Conservation (phyloP, 2,888 invertebrate species). For the Toxonevra muliebris region DNA sequence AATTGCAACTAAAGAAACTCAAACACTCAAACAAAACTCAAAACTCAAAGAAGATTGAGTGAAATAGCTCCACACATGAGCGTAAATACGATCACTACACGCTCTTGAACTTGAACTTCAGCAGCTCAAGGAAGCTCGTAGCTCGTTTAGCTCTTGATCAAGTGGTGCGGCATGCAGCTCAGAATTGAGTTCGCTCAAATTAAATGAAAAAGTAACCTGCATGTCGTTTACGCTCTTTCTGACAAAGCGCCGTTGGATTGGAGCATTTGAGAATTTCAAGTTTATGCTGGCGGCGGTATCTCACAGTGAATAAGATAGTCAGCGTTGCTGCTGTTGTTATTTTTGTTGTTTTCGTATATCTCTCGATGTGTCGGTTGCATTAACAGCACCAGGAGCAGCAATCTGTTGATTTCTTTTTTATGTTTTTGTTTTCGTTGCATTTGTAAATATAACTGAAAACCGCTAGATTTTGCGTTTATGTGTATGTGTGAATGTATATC, state of each 20-base stretch:
- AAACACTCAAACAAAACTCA: background rate
- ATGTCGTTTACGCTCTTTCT: background rate
- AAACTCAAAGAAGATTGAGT: background rate
- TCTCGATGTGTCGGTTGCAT: constrained; percentile 3
- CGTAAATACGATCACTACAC: constrained; percentile 9
- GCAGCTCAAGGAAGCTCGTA: background rate
- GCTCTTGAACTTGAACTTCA: constrained; percentile 57
- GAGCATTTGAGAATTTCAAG: too few species aligned
- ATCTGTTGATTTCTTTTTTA: constrained; percentile 10
- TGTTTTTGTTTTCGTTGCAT: constrained; percentile 21
- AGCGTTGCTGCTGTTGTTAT: constrained; percentile 19
- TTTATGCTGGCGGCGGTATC: too few species aligned
- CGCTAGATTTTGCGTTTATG: constrained; percentile 28
- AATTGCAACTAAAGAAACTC: background rate
- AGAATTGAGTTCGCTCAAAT: too few species aligned
- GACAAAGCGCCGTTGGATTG: background rate
- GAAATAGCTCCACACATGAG: constrained; percentile 25
- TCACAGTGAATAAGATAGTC: background rate
- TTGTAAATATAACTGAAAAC: constrained; percentile 31
- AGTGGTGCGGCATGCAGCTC: constrained; percentile 27
- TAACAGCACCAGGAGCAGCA: background rate
- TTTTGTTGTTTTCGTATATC: constrained; percentile 14
- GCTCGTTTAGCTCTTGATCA: constrained; percentile 2
- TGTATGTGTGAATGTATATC: too few species aligned
- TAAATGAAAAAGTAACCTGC: background rate